These are phyloP conservation scores for Mionectes macconnelli DNA, from an alignment of 2,113 vertebrate genomes.

Conservation along the genomic window DNA sequence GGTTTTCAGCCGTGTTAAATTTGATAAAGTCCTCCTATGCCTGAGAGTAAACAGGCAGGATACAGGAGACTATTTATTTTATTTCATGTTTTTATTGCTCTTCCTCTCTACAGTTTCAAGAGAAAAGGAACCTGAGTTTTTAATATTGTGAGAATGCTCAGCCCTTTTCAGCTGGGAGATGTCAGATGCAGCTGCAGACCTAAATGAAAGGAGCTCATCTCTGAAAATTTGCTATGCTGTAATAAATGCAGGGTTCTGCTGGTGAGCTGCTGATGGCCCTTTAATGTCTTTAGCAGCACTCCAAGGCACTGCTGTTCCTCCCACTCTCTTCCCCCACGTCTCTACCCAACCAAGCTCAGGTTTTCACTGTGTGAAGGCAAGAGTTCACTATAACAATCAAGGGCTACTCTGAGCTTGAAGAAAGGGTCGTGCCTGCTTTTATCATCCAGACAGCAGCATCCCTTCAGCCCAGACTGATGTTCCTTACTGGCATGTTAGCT, in stretches of 20 bases:
- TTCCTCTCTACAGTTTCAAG: constrained; percentile 10
- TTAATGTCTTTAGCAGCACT: constrained; percentile 50
- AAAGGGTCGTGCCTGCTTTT: not conserved
- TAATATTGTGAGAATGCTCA: constrained; percentile 49
- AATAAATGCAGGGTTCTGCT: constrained; percentile 42
- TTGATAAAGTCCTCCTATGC: not conserved
- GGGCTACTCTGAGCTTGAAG: not conserved
- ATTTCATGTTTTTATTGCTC: constrained; percentile 16
- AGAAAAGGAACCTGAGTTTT: constrained; percentile 45
- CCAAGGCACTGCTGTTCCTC: not conserved
- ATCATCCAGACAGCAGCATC: not conserved
- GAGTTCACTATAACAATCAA: not conserved
- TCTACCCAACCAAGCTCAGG: not conserved
- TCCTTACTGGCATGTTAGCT: not conserved
- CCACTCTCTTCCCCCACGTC: accelerated
- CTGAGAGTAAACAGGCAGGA: constrained; percentile 24
- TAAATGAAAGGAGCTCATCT: constrained; percentile 62
- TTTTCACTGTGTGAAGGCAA: not conserved
- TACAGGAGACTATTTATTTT: constrained; percentile 19
- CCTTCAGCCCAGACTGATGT: not conserved
- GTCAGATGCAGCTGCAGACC: constrained; percentile 59
- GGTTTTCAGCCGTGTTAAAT: not conserved
- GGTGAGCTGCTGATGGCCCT: constrained; percentile 49
- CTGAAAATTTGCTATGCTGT: constrained; percentile 50
- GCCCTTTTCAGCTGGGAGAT: constrained; percentile 57